These are phyloP conservation scores for Tipula vernalis DNA, from an alignment of 2,888 invertebrate genomes.

Conservation along the genomic window DNA sequence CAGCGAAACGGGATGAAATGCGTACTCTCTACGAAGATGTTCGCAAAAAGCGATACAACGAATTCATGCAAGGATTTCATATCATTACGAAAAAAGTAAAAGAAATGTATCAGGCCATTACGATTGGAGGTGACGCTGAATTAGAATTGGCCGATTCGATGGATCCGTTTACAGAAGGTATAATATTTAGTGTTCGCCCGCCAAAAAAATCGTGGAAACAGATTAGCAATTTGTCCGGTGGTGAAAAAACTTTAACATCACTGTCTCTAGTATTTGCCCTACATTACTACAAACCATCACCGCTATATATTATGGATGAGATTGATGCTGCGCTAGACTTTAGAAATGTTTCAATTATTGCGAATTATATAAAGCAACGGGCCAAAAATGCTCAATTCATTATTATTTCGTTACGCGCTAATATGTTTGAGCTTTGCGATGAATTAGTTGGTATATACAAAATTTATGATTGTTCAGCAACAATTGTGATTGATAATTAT, in stretches of 20 bases:
- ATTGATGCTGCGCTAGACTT: conserved; percentile 98
- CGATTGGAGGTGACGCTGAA: conserved; percentile 94
- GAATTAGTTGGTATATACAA: conserved; percentile 93
- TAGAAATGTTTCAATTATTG: conserved; percentile 96
- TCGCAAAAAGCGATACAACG: conserved; percentile 57
- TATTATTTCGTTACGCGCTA: conserved; percentile 88
- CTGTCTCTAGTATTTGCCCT: conserved; percentile 92
- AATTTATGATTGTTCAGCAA: conserved; percentile 74
- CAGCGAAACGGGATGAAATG: conserved; percentile 61
- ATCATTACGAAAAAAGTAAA: conserved; percentile 85
- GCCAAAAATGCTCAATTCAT: conserved; percentile 97
- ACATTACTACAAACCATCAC: conserved; percentile 97
- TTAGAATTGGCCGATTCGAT: conserved; percentile 86
- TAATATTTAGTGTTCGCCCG: conserved; percentile 91
- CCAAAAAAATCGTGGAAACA: conserved; percentile 99
- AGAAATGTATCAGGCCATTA: conserved; percentile 98
- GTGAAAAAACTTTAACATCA: conserved; percentile 95
- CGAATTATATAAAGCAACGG: conserved; percentile 92
- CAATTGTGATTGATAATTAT: conserved; percentile 50
- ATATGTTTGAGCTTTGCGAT: conserved; percentile 95
- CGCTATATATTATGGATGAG: conserved; percentile 98
- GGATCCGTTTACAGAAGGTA: conserved; percentile 94
- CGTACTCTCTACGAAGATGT: conserved; percentile 55
- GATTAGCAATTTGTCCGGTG: conserved; percentile 93
- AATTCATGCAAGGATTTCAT: conserved; percentile 77